A percentile compares a stretch with the other conserved stretches of the same genome.
phyloP scores from a whole-genome alignment of 92 coral and sea anemone genomes.

The Porites lobata region DNA sequence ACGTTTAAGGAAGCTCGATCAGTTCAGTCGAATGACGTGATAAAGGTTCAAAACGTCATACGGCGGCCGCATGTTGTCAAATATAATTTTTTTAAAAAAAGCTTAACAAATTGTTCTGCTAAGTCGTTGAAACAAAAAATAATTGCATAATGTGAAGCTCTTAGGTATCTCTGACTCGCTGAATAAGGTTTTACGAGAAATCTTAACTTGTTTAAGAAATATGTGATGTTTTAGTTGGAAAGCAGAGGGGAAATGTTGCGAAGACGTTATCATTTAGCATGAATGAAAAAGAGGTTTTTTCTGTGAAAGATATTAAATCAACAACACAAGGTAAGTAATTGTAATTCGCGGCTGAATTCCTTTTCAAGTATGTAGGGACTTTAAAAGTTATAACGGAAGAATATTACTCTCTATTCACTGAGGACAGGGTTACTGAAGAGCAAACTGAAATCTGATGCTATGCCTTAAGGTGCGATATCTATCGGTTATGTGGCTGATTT shows the following conservation, averaged over 20 bases:
- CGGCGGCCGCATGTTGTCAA: background rate
- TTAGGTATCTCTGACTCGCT: background rate
- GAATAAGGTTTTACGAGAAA: background rate
- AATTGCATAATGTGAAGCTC: background rate
- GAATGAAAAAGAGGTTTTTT: background rate
- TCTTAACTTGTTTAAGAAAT: background rate
- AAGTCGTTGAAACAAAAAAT: no score
- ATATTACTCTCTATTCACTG: no score
- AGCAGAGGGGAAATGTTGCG: background rate
- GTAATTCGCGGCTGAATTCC: background rate
- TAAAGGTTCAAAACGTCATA: background rate
- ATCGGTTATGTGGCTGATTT: no score
- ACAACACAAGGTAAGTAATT: constrained; percentile 7
- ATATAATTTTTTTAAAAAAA: background rate
- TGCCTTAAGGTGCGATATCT: no score
- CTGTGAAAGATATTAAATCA: background rate
- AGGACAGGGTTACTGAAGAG: no score
- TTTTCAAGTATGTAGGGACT: no score
- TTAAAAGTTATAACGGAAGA: no score
- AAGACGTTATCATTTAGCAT: background rate
- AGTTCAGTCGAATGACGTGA: background rate
- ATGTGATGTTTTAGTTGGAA: background rate
- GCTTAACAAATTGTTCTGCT: background rate
- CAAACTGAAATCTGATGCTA: no score
- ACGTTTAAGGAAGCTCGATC: no score